Percentiles rank a stretch among this genome's conserved stretches.
Evolutionary conservation across 2,797 vertebrate species (phyloP).

Genomic region (Zalophus californianus): DNA sequence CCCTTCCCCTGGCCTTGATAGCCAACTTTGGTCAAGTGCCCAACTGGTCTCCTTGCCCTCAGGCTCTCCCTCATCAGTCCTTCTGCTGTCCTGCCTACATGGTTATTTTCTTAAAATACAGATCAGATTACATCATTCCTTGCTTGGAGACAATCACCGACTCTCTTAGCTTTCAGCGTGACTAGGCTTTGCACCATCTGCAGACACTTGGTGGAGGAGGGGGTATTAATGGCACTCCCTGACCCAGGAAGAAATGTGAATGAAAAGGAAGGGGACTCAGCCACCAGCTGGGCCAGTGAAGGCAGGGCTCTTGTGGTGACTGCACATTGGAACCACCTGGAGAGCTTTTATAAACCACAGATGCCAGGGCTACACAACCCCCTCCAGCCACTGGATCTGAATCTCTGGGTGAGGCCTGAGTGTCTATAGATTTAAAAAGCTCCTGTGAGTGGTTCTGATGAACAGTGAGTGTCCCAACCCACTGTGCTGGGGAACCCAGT

Average conservation of each 20-base stretch:
- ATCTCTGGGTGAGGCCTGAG: neutral
- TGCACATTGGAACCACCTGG: too few relatives aligned
- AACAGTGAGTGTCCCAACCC: neutral
- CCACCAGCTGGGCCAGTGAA: neutral
- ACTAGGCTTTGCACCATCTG: neutral
- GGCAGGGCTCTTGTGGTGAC: neutral
- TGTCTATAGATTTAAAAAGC: neutral
- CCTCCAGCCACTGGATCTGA: neutral
- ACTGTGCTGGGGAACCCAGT: neutral
- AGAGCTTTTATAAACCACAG: neutral
- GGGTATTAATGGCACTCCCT: neutral
- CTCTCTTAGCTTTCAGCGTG: conserved; percentile 1
- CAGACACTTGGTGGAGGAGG: neutral
- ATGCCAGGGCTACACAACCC: neutral
- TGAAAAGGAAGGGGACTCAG: neutral
- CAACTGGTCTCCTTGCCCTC: conserved; percentile 2
- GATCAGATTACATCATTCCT: conserved; percentile 49
- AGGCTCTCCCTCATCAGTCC: neutral
- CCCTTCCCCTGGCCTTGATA: neutral
- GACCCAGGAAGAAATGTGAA: neutral
- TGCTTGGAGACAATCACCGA: neutral
- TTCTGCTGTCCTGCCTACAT: neutral
- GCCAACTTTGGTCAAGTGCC: neutral
- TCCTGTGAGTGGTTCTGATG: neutral
- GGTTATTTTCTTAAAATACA: conserved; percentile 58